Conservation (phyloP, 2,888 invertebrate genomes). For the Piscicola geometra region DNA sequence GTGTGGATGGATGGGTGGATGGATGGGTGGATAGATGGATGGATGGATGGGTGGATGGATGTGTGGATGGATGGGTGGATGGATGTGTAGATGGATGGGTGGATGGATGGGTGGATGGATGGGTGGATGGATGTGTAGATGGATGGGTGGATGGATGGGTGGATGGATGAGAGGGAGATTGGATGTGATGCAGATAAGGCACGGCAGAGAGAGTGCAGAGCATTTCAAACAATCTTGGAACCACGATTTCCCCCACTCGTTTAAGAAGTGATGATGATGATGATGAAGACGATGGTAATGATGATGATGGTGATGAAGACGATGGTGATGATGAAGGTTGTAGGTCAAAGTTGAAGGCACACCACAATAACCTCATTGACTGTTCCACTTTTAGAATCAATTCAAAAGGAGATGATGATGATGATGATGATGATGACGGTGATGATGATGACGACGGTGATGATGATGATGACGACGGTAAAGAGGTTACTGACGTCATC, state of each 20-base stretch:
- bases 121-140: not conserved
- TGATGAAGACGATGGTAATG: not conserved
- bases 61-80: not conserved
- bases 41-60: not conserved
- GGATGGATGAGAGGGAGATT: not conserved
- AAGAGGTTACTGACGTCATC: no score
- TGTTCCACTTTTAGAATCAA: not conserved
- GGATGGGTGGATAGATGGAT: not conserved
- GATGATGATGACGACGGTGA: no score
- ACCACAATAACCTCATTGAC: constrained; percentile 4
- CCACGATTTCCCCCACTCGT: not conserved
- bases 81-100: not conserved
- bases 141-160: not conserved
- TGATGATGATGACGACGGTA: no score
- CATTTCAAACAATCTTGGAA: not conserved
- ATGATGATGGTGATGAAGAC: not conserved
- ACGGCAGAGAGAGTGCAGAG: not conserved
- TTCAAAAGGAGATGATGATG: not conserved
- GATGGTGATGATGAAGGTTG: constrained; percentile 4
- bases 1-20: not conserved
- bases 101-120: not conserved
- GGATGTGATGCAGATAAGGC: not conserved
- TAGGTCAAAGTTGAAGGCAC: not conserved
- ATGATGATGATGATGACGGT: no score
- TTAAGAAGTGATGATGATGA: not conserved